These are phyloP conservation scores for Heliconius ismenius DNA, from an alignment of 2,888 invertebrate genomes.

Conservation along the genomic window DNA sequence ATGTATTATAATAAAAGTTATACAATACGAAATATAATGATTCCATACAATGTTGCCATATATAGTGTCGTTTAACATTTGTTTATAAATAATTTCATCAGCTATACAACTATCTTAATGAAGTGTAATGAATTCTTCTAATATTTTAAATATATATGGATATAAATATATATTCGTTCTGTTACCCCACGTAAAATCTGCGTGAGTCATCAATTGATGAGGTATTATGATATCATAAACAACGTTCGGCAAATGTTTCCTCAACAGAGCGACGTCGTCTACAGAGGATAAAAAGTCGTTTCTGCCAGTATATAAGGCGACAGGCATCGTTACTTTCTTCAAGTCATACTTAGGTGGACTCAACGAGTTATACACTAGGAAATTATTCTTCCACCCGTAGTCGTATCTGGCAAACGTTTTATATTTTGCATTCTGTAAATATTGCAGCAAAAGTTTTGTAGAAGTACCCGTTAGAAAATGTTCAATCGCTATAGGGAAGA, in stretches of 20 bases:
- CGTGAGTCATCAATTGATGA: conserved; percentile 46
- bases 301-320: conserved; percentile 27
- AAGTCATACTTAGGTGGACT: conserved; percentile 52
- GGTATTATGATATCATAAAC: conserved; percentile 45
- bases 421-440: conserved; percentile 47
- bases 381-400: conserved; percentile 38
- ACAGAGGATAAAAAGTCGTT: conserved; percentile 48
- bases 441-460: conserved; percentile 52
- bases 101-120: background rate
- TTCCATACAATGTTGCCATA: no score
- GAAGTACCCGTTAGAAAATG: conserved; percentile 55
- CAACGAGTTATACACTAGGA: conserved; percentile 42
- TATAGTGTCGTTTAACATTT: no score
- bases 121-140: conserved; percentile 35
- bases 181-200: conserved; percentile 49
- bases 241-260: conserved; percentile 47
- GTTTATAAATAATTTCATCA: background rate
- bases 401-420: conserved; percentile 45
- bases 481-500: conserved; percentile 42
- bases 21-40: no score
- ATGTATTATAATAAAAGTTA: no score
- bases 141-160: conserved; percentile 46
- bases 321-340: conserved; percentile 47
- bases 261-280: conserved; percentile 46
- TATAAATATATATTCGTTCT: conserved; percentile 46